Percentiles rank a stretch among this genome's conserved stretches.
Evolutionary conservation across 2,113 vertebrate genomes (phyloP).

Genomic region (Eretmochelys imbricata): DNA sequence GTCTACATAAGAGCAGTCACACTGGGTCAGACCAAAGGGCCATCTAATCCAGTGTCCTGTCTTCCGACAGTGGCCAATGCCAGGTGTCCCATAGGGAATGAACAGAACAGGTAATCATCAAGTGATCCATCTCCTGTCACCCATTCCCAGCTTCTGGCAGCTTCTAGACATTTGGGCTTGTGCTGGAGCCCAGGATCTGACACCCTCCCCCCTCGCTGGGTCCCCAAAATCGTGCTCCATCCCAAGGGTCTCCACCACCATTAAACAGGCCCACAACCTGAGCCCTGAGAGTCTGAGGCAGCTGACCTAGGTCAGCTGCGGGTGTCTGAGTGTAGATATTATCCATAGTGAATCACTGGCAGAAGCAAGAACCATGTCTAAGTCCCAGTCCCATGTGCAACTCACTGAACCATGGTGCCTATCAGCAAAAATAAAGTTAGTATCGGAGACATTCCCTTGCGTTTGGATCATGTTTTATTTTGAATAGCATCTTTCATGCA

Average conservation of each 20-base stretch:
- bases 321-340: background rate
- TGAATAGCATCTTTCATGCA: background rate
- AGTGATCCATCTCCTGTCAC: too few species aligned
- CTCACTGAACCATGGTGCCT: background rate
- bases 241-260: background rate
- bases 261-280: background rate
- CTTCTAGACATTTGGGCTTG: background rate
- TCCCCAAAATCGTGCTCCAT: background rate
- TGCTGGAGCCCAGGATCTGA: background rate
- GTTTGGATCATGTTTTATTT: background rate
- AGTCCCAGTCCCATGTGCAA: background rate
- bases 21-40: too few species aligned
- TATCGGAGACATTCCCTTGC: background rate
- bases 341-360: background rate
- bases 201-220: rapidly evolving
- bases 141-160: background rate
- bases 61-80: too few species aligned
- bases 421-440: background rate
- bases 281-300: background rate
- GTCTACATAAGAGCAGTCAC: too few species aligned
- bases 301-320: background rate
- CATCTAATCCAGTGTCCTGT: too few species aligned
- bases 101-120: too few species aligned
- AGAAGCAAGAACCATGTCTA: rapidly evolving
- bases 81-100: too few species aligned